Evolutionary conservation across 2,113 vertebrate species (phyloP).

Genomic region (Erinaceus europaeus): DNA sequence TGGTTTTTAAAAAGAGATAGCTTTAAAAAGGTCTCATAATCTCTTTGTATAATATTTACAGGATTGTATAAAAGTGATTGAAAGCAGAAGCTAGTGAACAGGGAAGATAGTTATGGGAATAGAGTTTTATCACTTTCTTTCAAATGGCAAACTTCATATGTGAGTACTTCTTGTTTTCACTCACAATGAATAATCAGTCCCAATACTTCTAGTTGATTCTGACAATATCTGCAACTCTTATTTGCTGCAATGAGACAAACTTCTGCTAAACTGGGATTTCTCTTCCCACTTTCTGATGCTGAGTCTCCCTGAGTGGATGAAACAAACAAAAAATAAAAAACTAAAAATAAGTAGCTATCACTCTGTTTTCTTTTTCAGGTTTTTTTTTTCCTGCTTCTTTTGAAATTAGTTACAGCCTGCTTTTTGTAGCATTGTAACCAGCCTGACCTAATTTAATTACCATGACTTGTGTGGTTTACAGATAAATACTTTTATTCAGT

Average conservation of each 20-base stretch:
- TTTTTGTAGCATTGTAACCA: conserved; percentile 76
- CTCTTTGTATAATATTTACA: not conserved
- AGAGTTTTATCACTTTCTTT: not conserved
- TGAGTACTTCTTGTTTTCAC: not conserved
- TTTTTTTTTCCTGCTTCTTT: conserved; percentile 77
- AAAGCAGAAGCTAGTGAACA: not conserved
- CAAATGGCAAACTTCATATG: not conserved
- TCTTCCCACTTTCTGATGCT: conserved; percentile 54
- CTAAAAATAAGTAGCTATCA: conserved; percentile 63
- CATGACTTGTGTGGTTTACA: conserved; percentile 79
- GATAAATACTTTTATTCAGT: conserved; percentile 81
- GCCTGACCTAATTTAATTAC: conserved; percentile 82
- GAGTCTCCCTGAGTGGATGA: conserved; percentile 68
- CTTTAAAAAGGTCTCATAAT: conserved; percentile 48
- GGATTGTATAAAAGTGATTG: not conserved
- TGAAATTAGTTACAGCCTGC: conserved; percentile 81
- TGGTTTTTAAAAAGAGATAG: conserved; percentile 19
- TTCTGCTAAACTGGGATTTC: conserved; percentile 62
- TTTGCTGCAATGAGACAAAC: conserved; percentile 44
- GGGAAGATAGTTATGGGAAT: not conserved
- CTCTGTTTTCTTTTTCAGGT: conserved; percentile 76
- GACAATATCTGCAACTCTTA: not conserved
- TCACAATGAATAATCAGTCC: conserved; percentile 25
- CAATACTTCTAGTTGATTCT: conserved; percentile 21
- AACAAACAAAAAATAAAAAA: not conserved